Evolutionary conservation across 2,888 invertebrate genomes (phyloP), one percentile per base, ranked within the genome.

Genomic region (Sinodicranocentrus sp.): DNA sequence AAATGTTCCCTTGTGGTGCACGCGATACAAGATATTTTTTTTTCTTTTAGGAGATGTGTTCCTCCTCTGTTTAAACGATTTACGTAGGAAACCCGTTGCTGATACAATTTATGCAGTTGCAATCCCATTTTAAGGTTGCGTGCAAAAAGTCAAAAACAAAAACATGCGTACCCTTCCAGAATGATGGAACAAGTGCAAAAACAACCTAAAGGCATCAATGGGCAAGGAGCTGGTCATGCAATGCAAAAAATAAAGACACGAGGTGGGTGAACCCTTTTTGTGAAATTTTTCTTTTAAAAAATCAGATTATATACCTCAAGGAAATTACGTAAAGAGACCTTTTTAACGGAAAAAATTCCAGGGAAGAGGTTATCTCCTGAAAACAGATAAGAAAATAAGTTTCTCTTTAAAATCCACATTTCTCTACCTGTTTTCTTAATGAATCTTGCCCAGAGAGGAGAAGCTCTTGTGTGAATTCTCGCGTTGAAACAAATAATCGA

Each of bases 141-240:
- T 39, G 39, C 39, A 13, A 39, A 39, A 39, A 39, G 13, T 39
- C n/a, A 10, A 33, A 33, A 33, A 33, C 33, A 33, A 33, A n/a
- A 48, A n/a, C 15, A 48, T 48, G 48, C 48, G 48, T 48, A n/a
- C 13, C 48, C n/a, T 48, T 48, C n/a, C 10, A 48, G 33, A 33
- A 33, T 28, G 77, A 21, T n/a, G 75, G 28, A 75, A 68, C 82
- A 82, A 82, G 82, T 82, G 82, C 61, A 82, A 73, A 79, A 80
- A 26, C 8, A n/a, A 13, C 71, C n/a, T 57, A 28, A 70, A 28
- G 17, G 17, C 17, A 52, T 23, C 33, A 33, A 33, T 33, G 33
- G 33, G 33, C 48, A 48, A 2, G 48, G 48, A 48, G 10, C 48
- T 33, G 10, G 10, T 6, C 33, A 33, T 33, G 33, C 33, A 33